These are phyloP conservation scores for Bufo gargarizans DNA, from an alignment of 2,113 vertebrate genomes.

Conservation along the genomic window DNA sequence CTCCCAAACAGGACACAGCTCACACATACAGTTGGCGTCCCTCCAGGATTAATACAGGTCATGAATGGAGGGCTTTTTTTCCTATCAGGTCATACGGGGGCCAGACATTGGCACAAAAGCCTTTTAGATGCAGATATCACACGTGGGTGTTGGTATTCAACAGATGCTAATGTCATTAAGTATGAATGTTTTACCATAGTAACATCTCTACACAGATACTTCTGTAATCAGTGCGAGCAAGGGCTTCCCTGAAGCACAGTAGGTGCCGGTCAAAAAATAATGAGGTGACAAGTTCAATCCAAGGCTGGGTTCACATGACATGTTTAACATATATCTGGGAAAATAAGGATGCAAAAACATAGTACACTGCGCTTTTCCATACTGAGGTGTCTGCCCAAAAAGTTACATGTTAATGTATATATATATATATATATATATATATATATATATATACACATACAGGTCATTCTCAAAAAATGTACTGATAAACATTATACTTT, in stretches of 20 bases:
- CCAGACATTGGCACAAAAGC: conserved; percentile 25
- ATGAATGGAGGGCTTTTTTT: conserved; percentile 26
- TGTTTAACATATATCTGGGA: no score
- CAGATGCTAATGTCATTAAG: conserved; percentile 30
- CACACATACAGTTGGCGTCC: background rate
- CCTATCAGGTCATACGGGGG: conserved; percentile 18
- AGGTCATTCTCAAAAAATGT: no score
- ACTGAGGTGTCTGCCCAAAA: no score
- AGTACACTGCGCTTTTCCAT: no score
- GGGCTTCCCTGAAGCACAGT: background rate
- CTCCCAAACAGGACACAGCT: background rate
- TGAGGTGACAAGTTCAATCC: background rate
- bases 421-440: no score
- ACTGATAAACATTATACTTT: no score
- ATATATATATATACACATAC: no score
- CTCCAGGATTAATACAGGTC: conserved; percentile 13
- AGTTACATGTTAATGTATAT: no score
- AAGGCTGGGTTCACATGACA: no score
- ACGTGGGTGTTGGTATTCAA: conserved; percentile 9
- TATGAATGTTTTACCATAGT: background rate
- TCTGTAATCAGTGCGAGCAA: background rate
- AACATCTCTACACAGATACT: background rate
- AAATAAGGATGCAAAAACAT: no score
- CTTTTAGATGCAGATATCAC: background rate
- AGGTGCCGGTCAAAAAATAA: background rate